A percentile compares a stretch with the other conserved stretches of the same genome.
These are phyloP conservation scores for Todiramphus chloris DNA, from an alignment of 2,113 vertebrate genomes.

Conservation along the genomic window DNA sequence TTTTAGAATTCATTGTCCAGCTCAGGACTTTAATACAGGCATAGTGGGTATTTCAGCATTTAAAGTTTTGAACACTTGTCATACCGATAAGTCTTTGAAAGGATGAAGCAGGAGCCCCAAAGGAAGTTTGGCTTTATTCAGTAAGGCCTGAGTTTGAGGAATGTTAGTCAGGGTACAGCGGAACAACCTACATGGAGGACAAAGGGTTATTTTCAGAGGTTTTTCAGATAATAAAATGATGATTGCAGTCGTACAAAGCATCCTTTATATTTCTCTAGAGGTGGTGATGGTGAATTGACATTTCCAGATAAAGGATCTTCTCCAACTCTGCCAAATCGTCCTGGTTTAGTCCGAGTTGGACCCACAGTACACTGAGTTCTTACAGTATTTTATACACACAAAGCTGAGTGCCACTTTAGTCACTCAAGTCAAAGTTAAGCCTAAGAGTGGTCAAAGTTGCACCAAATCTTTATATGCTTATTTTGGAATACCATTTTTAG, in stretches of 20 bases:
- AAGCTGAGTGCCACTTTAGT: not conserved
- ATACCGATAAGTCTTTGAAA: constrained; percentile 97
- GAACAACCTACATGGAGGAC: constrained; percentile 84
- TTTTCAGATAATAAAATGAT: constrained; percentile 13
- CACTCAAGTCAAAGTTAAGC: not conserved
- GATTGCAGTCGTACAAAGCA: not conserved
- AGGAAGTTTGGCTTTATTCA: constrained; percentile 98
- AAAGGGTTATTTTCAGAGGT: constrained; percentile 62
- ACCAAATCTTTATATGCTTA: not conserved
- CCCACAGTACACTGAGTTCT: not conserved
- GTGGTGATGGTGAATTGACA: not conserved
- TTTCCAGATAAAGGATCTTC: not conserved
- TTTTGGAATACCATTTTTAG: not conserved
- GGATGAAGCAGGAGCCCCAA: constrained; percentile 95
- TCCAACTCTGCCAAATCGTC: not conserved
- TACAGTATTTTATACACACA: not conserved
- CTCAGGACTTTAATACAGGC: not conserved
- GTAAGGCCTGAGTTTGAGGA: constrained; percentile 94
- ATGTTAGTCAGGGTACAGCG: constrained; percentile 93
- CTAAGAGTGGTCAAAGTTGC: not conserved
- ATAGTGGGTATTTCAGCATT: not conserved
- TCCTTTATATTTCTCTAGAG: not conserved
- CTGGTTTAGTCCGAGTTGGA: not conserved
- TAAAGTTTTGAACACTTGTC: constrained; percentile 47
- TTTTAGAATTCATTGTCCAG: not conserved